phyloP scores from a whole-genome alignment of 2,888 invertebrate species.

The Bombylius major region DNA sequence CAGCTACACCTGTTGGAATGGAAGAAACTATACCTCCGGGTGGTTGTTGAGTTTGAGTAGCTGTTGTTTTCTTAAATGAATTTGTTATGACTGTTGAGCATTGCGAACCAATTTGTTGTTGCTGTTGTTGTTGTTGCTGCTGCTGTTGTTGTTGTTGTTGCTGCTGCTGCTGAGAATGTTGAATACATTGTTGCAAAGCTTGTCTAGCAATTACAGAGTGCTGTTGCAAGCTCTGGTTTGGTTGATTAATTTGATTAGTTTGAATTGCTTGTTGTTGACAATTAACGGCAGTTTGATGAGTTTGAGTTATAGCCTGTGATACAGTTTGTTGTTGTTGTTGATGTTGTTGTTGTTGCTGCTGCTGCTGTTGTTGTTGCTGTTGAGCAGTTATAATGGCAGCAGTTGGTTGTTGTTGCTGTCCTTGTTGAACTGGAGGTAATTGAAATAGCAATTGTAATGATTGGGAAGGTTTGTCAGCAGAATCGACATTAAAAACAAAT shows the following conservation, averaged over 20 bases:
- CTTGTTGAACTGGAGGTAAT: conserved; percentile 26
- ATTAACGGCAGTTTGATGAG: conserved; percentile 2
- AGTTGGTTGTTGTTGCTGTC: conserved; percentile 15
- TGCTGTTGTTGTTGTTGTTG: conserved; percentile 41
- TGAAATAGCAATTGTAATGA: conserved; percentile 36
- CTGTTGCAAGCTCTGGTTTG: conserved; percentile 28
- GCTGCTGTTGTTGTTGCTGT: conserved; percentile 2
- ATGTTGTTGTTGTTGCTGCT: conserved; percentile 21
- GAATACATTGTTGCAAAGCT: conserved; percentile 2
- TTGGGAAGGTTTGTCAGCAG: conserved; percentile 32
- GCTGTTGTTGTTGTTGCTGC: conserved; percentile 38
- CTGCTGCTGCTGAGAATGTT: conserved; percentile 6
- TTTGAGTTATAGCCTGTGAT: conserved; percentile 7
- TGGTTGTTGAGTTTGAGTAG: conserved; percentile 46
- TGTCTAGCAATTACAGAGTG: conserved; percentile 18
- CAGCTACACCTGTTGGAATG: conserved; percentile 21
- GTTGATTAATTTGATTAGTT: conserved; percentile 26
- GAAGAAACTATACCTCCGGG: conserved; percentile 12
- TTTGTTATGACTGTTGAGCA: conserved; percentile 11
- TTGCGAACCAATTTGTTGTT: conserved; percentile 11
- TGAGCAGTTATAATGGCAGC: conserved; percentile 12
- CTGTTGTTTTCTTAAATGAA: conserved; percentile 16
- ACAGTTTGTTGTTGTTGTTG: conserved; percentile 13
- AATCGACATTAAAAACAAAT: conserved; percentile 36
- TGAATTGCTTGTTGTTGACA: conserved; percentile 6